Conservation (phyloP, 2,113 vertebrate genomes). For the Daphoenositta chrysoptera region DNA sequence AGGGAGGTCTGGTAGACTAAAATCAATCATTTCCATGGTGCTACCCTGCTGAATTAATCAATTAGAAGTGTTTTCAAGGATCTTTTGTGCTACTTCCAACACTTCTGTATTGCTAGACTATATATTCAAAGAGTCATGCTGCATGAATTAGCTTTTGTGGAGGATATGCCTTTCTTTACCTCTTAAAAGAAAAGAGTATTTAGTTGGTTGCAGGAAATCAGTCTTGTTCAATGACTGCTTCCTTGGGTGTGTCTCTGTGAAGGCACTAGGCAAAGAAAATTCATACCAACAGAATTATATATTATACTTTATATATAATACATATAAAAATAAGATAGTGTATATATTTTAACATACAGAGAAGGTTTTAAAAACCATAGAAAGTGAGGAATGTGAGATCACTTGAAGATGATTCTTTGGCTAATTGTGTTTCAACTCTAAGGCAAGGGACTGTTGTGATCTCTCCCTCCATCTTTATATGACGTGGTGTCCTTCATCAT, state of each 20-base stretch:
- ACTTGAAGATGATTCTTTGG: neutral
- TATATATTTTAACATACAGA: neutral
- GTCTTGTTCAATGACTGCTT: neutral
- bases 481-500: neutral
- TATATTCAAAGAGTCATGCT: neutral
- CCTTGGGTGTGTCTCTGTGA: neutral
- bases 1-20: neutral
- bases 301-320: neutral
- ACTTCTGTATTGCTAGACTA: neutral
- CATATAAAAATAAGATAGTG: neutral
- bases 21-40: constrained; percentile 30
- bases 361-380: neutral
- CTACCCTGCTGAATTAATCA: constrained; percentile 20
- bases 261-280: neutral
- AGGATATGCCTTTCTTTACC: neutral
- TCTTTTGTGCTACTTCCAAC: constrained; percentile 16
- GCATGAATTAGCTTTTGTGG: constrained; percentile 23
- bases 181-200: neutral
- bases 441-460: neutral
- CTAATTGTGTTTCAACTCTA: neutral
- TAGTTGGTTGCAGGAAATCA: neutral
- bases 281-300: neutral
- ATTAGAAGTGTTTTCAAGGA: neutral
- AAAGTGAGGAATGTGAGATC: neutral
- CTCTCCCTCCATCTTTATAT: neutral